These are phyloP conservation scores for Dasypus novemcinctus DNA, from an alignment of 2,113 vertebrate genomes.

Conservation along the genomic window DNA sequence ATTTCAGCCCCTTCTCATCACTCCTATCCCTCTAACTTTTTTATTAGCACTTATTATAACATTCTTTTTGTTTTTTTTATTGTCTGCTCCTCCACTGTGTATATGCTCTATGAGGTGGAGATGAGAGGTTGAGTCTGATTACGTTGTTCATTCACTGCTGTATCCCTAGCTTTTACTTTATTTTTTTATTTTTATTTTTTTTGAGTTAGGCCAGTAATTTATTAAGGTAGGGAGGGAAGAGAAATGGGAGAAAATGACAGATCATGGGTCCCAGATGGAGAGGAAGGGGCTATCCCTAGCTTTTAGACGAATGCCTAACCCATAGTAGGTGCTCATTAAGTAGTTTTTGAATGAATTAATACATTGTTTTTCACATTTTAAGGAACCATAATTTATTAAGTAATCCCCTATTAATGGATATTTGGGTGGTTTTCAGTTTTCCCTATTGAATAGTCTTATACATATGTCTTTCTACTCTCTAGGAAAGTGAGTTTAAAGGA, in stretches of 20 bases:
- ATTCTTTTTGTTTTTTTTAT: constrained; percentile 1
- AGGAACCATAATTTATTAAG: neutral
- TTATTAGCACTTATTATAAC: neutral
- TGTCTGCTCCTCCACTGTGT: neutral
- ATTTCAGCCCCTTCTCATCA: neutral
- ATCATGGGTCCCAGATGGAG: no score
- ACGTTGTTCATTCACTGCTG: neutral
- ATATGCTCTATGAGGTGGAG: neutral
- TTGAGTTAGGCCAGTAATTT: no score
- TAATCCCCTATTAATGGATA: neutral
- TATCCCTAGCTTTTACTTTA: neutral
- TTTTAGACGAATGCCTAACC: neutral
- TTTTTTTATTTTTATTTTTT: no score
- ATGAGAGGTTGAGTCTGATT: no score
- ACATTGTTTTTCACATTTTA: constrained; percentile 3
- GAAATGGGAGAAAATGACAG: no score
- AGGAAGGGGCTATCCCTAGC: no score
- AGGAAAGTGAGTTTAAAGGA: constrained; percentile 11
- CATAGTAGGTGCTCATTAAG: neutral
- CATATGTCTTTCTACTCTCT: neutral
- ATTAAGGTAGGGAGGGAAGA: no score
- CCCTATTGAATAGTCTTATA: neutral
- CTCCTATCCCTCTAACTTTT: neutral
- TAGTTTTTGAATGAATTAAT: neutral
- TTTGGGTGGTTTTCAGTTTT: neutral